Conservation (phyloP, 2,113 vertebrate genomes). For the Perca fluviatilis region DNA sequence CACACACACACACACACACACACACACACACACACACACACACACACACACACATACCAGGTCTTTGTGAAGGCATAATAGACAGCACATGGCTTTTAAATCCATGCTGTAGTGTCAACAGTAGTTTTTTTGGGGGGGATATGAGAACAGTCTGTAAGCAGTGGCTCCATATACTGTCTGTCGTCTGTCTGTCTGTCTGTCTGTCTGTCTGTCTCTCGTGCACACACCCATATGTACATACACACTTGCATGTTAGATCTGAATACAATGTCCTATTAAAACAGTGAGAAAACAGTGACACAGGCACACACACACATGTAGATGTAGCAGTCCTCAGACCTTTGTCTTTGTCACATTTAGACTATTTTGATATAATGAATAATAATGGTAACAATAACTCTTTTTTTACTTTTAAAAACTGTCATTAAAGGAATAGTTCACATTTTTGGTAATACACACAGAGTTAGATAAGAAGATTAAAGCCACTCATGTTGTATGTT, state of each 20-base stretch:
- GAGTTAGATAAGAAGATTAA: background rate
- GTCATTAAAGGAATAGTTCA: background rate
- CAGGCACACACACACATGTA: background rate
- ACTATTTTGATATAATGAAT: background rate
- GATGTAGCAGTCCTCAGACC: background rate
- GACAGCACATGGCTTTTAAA: slow-evolving; percentile 63
- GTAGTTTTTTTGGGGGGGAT: slow-evolving; percentile 6
- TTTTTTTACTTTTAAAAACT: background rate
- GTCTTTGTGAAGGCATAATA: slow-evolving; percentile 59
- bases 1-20: slow-evolving; percentile 12
- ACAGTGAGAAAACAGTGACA: background rate
- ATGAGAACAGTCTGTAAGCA: slow-evolving; percentile 23
- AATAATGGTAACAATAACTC: background rate
- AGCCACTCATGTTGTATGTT: background rate
- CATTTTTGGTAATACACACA: background rate
- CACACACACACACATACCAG: slow-evolving; percentile 33
- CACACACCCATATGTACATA: background rate
- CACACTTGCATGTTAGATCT: background rate
- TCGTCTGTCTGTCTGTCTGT: background rate
- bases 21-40: slow-evolving; percentile 33
- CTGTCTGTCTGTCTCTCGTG: background rate
- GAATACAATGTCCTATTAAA: slow-evolving; percentile 6
- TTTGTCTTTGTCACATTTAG: background rate
- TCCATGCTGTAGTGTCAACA: slow-evolving; percentile 65
- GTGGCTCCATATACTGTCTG: background rate